Base-by-base conservation (phyloP, 2,797 vertebrate genomes). In the Lepilemur septentrionalis region DNA sequence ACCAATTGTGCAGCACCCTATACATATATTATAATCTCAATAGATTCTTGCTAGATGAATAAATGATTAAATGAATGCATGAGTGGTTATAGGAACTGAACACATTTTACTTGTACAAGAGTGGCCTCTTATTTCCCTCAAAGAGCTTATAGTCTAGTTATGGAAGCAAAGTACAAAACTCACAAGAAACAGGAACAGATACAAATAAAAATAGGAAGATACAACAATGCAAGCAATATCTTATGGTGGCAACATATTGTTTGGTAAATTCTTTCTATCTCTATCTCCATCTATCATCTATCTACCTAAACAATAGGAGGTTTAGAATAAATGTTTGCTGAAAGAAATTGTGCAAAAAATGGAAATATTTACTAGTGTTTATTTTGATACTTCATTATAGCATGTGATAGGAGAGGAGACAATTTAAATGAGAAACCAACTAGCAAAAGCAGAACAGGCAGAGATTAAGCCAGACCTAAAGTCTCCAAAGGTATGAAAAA, bases 401-500 rank as follows among this genome's bases (percentile, higher is more conserved):
- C n/a, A 41, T 25, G 43, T 89, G 8, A 23, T 46, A 35, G 17
- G 32, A 76, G n/a, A 89, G 43, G 4, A 70, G 35, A 48, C 15
- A n/a, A 41, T 57, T 93, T 86, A 63, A 89, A 87, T 91, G 46
- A 35, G 92, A 88, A 95, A 43, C 1, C 38, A 90, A 61, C 89
- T 84, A 28, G 28, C 35, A 84, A 93, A 96, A 91, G 59, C 38
- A 83, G 65, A 83, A 69, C 15, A 96, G 30, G 23, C 50, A 95
- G 80, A 90, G 59, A 87, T 91, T 78, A 75, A 84, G 73, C 78
- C 84, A 96, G 95, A 96, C 80, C 57, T 96, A 57, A 87, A 69
- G 38, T 95, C 94, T 96, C 70, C 88, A 72, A 96, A 97, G 76
- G 67, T 90, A 94, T 96, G 76, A 97, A 94, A 97, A 93, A 96